These are phyloP conservation scores for Porites lobata DNA, from an alignment of 92 coral and sea anemone species.

Conservation along the genomic window DNA sequence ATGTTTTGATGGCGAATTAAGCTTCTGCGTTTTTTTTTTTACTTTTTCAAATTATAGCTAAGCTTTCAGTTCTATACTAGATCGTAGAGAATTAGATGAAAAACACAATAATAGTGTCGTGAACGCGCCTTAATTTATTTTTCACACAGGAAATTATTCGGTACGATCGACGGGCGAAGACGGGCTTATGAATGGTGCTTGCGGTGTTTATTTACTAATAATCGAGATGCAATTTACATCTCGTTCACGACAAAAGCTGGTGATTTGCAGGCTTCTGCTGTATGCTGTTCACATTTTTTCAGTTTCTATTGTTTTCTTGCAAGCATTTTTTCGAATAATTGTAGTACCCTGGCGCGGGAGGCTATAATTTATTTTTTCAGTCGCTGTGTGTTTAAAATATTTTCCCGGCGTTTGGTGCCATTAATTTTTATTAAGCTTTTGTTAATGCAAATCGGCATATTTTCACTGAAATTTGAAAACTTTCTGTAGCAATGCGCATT, in stretches of 20 bases:
- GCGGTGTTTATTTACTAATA: conserved; percentile 18
- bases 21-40: background rate
- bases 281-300: too few relatives aligned
- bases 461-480: background rate
- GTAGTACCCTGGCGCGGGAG: background rate
- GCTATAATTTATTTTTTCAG: background rate
- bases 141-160: background rate
- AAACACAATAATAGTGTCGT: conserved; percentile 5
- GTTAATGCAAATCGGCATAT: background rate
- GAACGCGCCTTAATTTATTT: conserved; percentile 3
- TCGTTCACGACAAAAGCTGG: background rate
- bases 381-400: background rate
- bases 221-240: background rate
- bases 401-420: conserved; percentile 1
- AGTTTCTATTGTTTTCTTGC: background rate
- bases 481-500: background rate
- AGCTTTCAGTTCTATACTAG: background rate
- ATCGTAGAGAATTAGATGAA: background rate
- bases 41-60: background rate
- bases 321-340: too few relatives aligned
- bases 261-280: background rate
- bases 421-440: background rate
- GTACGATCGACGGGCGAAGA: conserved; percentile 5
- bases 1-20: background rate
- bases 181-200: too few relatives aligned